Conservation (phyloP, 2,113 vertebrate species). For the Aramus guarauna region DNA sequence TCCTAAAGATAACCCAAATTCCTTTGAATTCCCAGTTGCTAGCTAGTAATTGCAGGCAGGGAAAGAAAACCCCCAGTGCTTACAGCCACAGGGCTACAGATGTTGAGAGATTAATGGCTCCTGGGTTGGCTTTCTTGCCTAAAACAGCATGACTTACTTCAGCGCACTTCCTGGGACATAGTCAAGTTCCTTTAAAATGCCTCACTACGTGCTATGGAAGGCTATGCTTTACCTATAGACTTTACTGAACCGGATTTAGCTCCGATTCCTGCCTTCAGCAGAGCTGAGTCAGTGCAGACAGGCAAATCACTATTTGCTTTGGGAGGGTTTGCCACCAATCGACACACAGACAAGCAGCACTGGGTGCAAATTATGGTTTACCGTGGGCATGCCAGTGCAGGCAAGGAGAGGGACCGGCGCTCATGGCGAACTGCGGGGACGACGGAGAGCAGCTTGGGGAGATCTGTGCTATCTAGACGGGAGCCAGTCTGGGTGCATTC, state of each 20-base stretch:
- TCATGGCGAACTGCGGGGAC: accelerated
- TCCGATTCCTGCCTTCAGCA: background rate
- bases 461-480: accelerated
- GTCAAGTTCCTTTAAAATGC: background rate
- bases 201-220: background rate
- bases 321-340: background rate
- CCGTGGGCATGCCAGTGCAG: background rate
- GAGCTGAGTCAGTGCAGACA: slow-evolving; percentile 35
- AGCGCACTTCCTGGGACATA: background rate
- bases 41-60: background rate
- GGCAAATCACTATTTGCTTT: slow-evolving; percentile 28
- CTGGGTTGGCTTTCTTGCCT: background rate
- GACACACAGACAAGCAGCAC: background rate
- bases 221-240: background rate
- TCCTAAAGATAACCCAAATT: slow-evolving; percentile 40
- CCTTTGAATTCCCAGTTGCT: background rate
- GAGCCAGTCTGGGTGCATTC: slow-evolving; percentile 13
- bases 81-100: background rate
- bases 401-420: background rate
- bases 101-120: background rate
- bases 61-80: background rate
- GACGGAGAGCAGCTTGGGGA: background rate
- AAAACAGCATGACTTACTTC: background rate
- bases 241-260: background rate
- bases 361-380: background rate